Evolutionary conservation across 2,797 vertebrate species (phyloP).

Genomic region (Alcedo atthis): DNA sequence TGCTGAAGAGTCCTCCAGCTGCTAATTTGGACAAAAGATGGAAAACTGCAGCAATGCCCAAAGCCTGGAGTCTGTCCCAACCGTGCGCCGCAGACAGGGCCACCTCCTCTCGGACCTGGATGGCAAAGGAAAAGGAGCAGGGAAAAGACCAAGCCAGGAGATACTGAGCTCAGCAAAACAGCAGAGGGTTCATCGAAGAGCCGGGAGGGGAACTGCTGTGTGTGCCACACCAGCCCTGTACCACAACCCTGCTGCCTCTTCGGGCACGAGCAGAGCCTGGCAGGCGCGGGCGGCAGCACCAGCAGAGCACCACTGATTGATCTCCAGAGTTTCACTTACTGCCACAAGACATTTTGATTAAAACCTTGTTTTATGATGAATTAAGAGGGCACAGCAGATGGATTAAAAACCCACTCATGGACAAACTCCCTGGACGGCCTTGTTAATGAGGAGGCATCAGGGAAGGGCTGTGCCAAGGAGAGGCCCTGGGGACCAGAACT

Average conservation of each 20-base stretch:
- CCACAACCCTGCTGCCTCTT: background rate
- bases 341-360: slow-evolving; percentile 37
- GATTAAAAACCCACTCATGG: slow-evolving; percentile 12
- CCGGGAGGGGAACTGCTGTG: accelerated
- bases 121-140: background rate
- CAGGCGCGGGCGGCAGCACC: background rate
- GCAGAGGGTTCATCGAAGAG: background rate
- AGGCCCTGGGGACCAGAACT: background rate
- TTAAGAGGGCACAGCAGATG: slow-evolving; percentile 21
- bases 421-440: background rate
- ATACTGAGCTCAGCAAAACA: background rate
- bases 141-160: background rate
- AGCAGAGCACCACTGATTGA: background rate
- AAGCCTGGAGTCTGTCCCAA: background rate
- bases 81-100: accelerated
- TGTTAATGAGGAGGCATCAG: background rate
- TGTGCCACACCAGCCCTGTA: background rate
- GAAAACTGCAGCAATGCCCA: background rate
- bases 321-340: background rate
- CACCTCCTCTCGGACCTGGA: accelerated
- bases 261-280: background rate
- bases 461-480: background rate
- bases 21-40: background rate
- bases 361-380: slow-evolving; percentile 43
- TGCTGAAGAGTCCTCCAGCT: background rate